Percentiles rank a stretch among this genome's conserved stretches.
phyloP scores from a whole-genome alignment of 2,888 invertebrate genomes.

The Chaitophorus viminalis region DNA sequence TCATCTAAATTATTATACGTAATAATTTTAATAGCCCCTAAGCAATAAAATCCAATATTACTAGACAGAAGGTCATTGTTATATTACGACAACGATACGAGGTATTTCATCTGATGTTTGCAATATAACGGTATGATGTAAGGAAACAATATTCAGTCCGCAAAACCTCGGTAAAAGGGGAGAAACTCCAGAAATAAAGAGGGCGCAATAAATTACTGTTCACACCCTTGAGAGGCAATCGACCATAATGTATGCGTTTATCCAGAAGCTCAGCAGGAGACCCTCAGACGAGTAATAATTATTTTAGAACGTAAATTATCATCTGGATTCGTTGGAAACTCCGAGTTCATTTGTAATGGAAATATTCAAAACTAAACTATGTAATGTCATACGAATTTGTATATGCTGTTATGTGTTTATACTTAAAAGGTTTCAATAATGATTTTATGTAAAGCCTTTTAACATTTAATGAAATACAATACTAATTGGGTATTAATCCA shows the following conservation, averaged over 20 bases:
- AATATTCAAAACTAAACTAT: constrained; percentile 39
- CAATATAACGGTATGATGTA: constrained; percentile 31
- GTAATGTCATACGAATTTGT: neutral
- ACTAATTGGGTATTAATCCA: constrained; percentile 49
- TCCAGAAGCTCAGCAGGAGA: constrained; percentile 60
- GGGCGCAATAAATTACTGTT: constrained; percentile 62
- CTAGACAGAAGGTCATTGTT: constrained; percentile 43
- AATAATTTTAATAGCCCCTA: constrained; percentile 23
- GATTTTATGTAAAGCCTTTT: constrained; percentile 52
- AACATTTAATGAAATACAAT: neutral
- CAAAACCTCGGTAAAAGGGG: constrained; percentile 54
- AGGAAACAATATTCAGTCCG: constrained; percentile 56
- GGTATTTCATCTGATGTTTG: constrained; percentile 41
- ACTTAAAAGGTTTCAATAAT: constrained; percentile 57
- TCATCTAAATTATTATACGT: constrained; percentile 20
- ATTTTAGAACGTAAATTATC: constrained; percentile 60
- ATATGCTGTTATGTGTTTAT: neutral
- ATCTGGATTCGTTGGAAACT: constrained; percentile 38
- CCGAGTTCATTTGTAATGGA: constrained; percentile 23
- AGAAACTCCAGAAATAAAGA: constrained; percentile 57
- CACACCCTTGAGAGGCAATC: constrained; percentile 61
- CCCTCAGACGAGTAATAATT: constrained; percentile 61
- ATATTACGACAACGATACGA: constrained; percentile 3
- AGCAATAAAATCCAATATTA: constrained; percentile 49
- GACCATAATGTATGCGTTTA: constrained; percentile 62